A percentile compares a stretch with the other conserved stretches of the same genome.
phyloP scores from a whole-genome alignment of 2,113 vertebrate genomes.

The Elachura formosa region DNA sequence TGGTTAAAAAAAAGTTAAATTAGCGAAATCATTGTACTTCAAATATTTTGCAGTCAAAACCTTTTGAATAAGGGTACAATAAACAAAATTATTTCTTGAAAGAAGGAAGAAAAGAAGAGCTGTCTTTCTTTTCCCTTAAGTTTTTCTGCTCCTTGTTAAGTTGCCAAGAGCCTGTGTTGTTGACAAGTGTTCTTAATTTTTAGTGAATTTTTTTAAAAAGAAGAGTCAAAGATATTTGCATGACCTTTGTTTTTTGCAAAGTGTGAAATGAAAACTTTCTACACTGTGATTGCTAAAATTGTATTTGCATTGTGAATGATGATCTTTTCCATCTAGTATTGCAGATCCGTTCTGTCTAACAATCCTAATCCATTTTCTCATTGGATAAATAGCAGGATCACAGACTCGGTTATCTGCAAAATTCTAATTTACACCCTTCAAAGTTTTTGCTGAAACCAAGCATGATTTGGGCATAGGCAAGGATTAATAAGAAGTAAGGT shows the following conservation, averaged over 20 bases:
- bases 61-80: not conserved
- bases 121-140: not conserved
- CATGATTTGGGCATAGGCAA: not conserved
- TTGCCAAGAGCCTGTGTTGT: not conserved
- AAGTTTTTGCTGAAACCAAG: not conserved
- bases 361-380: not conserved
- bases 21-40: not conserved
- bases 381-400: not conserved
- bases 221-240: not conserved
- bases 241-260: not conserved
- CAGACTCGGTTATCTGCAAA: not conserved
- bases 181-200: not conserved
- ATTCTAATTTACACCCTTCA: slow-evolving; percentile 7
- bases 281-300: not conserved
- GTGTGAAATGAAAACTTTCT: not conserved
- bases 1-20: not conserved
- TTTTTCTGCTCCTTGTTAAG: not conserved
- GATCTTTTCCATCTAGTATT: not conserved
- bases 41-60: not conserved
- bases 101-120: not conserved
- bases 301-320: not conserved
- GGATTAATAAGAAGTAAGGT: not conserved
- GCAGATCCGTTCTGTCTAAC: not conserved
- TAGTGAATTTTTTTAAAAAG: not conserved
- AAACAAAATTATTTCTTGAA: not conserved